Percentiles rank a stretch among this genome's conserved stretches.
Evolutionary conservation across 2,797 vertebrate species (phyloP).

Genomic region (Graptemys geographica): DNA sequence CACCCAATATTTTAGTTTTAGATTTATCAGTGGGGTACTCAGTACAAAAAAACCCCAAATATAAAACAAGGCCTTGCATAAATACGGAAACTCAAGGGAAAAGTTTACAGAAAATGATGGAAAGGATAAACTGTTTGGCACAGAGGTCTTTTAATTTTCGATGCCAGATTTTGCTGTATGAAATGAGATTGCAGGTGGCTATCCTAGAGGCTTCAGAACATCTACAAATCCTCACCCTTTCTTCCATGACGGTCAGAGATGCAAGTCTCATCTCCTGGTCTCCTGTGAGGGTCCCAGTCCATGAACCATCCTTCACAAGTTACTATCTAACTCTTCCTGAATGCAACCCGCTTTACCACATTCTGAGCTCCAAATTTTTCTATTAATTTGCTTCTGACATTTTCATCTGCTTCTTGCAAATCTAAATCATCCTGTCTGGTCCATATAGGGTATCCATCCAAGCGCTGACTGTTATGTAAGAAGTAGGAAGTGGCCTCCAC

Average conservation of each 20-base stretch:
- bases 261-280: too few relatives aligned
- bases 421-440: constrained; percentile 81
- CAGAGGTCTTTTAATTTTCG: neutral
- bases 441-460: constrained; percentile 82
- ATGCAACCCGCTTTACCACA: constrained; percentile 78
- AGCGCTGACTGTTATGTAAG: constrained; percentile 74
- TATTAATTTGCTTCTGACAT: constrained; percentile 66
- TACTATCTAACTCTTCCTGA: constrained; percentile 76
- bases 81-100: neutral
- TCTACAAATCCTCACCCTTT: neutral
- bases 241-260: neutral
- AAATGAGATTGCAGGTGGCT: neutral
- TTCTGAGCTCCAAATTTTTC: constrained; percentile 83
- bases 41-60: neutral
- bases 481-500: constrained; percentile 81
- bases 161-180: neutral
- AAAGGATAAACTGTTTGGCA: neutral
- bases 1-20: neutral
- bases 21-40: neutral
- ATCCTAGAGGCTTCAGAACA: neutral
- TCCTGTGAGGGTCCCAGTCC: neutral
- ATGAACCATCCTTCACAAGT: neutral
- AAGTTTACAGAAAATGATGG: too few relatives aligned
- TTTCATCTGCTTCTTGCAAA: constrained; percentile 75
- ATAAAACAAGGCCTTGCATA: neutral